Base-by-base conservation (phyloP, 2,888 invertebrate species). In the Cryptus armator region DNA sequence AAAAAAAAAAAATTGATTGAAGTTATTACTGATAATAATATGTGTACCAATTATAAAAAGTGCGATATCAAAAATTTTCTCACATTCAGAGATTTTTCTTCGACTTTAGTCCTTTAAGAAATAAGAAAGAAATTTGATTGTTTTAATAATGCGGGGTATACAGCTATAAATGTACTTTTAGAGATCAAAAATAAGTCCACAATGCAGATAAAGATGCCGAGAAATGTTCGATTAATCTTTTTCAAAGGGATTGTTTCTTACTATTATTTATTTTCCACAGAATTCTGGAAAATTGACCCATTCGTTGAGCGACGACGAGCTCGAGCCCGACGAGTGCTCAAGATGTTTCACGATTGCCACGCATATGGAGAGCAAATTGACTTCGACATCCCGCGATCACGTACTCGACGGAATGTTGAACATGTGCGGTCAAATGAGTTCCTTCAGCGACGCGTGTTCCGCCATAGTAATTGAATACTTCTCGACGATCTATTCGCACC, bases 371-470 rank as follows among this genome's bases (percentile, higher is more conserved):
- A 68, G 89, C 12, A 93, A 92, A 88, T 89, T 93, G 3, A 88
- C 86, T 6, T 83, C 86, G 6, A 80, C 89, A 2, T 87, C 92
- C 3, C 87, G 86, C 0, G 91, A 92, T 32, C 79, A 88, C 70
- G 87, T 94, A 46, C 85, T 91, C 3, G 83, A 90, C 29, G 87
- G 86, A 59, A 87, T 93, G 84, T 83, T 94, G 90, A 89, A 94
- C 95, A 90, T 95, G 1, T 98, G 98, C 93, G 96, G 97, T 66
- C 94, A 95, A 81, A 93, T 97, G 91, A 96, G 96, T 72, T 96
- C 96, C 3, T 96, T 97, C 64, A 97, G 97, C 0, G 98, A 98
- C 94, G 96, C 96, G 9, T 98, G 98, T 91, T 95, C 97, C 62
- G 96, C 96, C 91, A 95, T 97, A 14, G 95, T 97, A 44, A 94